Evolutionary conservation across 1,140 invertebrate species (phyloP).

Genomic region (Streblospio benedicti): DNA sequence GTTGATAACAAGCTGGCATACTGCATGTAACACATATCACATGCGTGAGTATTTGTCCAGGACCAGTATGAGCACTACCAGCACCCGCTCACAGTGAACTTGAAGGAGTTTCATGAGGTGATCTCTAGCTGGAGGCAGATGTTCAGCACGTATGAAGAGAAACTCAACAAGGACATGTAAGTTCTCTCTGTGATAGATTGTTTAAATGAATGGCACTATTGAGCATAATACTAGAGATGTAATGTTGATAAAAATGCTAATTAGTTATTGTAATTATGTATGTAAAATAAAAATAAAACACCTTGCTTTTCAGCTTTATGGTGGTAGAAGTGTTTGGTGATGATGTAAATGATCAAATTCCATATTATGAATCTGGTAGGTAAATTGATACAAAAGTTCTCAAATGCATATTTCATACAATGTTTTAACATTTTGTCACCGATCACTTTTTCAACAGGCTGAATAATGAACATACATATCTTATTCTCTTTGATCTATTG

Average conservation of each 20-base stretch:
- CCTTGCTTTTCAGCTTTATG: constrained; percentile 55
- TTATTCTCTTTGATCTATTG: too few relatives aligned
- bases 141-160: constrained; percentile 16
- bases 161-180: constrained; percentile 8
- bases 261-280: constrained; percentile 9
- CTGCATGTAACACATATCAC: too few relatives aligned
- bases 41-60: too few relatives aligned
- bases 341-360: constrained; percentile 51
- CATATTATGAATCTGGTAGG: constrained; percentile 59
- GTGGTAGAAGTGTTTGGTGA: constrained; percentile 63
- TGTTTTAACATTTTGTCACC: too few relatives aligned
- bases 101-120: constrained; percentile 52
- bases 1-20: too few relatives aligned
- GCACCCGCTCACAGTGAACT: constrained; percentile 60
- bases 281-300: constrained; percentile 4
- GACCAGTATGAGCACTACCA: constrained; percentile 55
- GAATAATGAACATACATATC: too few relatives aligned
- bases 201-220: neutral
- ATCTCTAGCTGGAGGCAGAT: constrained; percentile 32
- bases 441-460: too few relatives aligned
- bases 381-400: too few relatives aligned
- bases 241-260: constrained; percentile 3
- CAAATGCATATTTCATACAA: too few relatives aligned
- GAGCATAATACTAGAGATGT: constrained; percentile 2
- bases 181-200: neutral